Conservation (phyloP, 2,888 invertebrate species). For the Hoplodrina blanda region DNA sequence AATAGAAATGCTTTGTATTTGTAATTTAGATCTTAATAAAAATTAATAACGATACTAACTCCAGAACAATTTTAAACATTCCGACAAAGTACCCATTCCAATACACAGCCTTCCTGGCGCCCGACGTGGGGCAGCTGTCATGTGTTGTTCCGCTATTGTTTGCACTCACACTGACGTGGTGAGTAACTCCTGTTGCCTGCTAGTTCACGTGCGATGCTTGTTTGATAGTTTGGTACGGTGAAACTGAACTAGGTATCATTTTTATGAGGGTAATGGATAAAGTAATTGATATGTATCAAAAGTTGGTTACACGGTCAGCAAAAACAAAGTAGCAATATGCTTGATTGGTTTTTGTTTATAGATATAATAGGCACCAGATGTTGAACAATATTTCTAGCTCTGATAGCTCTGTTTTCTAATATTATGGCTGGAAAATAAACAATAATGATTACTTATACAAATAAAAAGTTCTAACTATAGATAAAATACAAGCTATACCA, state of each 20-base stretch:
- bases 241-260: not conserved
- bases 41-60: too few relatives aligned
- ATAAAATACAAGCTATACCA: not conserved
- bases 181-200: constrained; percentile 8
- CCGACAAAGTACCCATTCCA: constrained; percentile 21
- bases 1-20: too few relatives aligned
- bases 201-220: constrained; percentile 9
- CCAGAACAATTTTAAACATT: constrained; percentile 17
- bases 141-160: constrained; percentile 26
- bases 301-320: too few relatives aligned
- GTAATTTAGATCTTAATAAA: too few relatives aligned
- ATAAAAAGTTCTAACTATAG: not conserved
- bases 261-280: not conserved
- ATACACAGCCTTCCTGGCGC: constrained; percentile 43
- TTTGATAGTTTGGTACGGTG: constrained; percentile 18
- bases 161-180: constrained; percentile 10
- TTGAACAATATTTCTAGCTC: too few relatives aligned
- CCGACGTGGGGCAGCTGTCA: constrained; percentile 47
- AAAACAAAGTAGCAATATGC: too few relatives aligned
- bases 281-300: too few relatives aligned
- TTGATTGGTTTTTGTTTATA: too few relatives aligned
- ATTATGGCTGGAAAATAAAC: too few relatives aligned
- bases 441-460: too few relatives aligned
- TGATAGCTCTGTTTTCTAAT: too few relatives aligned
- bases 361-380: too few relatives aligned